Evolutionary conservation across 1,140 invertebrate genomes (phyloP).

Genomic region (Apocrypta bakeri): DNA sequence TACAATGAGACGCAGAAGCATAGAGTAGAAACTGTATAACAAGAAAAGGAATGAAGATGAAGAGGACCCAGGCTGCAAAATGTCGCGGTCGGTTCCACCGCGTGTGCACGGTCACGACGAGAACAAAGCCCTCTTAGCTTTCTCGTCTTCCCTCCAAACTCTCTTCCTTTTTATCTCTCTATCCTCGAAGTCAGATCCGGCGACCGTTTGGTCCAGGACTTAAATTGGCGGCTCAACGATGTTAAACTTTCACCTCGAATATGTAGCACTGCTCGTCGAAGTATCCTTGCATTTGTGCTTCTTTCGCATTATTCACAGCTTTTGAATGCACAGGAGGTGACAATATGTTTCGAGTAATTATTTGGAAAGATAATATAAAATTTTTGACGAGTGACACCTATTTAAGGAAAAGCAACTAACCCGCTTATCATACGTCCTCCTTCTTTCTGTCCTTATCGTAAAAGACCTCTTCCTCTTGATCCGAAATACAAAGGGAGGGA

Average conservation of each 20-base stretch:
- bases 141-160: not conserved
- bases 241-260: not conserved
- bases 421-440: no score
- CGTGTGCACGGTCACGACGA: not conserved
- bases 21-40: no score
- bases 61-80: not conserved
- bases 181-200: not conserved
- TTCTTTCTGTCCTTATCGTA: no score
- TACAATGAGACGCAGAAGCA: not conserved
- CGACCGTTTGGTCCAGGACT: constrained; percentile 27
- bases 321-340: no score
- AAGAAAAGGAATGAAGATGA: not conserved
- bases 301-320: no score
- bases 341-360: no score
- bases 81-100: not conserved
- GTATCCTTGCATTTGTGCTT: no score
- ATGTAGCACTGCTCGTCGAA: not conserved
- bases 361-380: no score
- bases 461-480: not conserved
- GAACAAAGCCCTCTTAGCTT: constrained; percentile 30
- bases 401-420: no score
- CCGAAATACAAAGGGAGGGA: not conserved
- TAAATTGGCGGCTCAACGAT: not conserved
- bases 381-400: no score
- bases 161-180: constrained; percentile 29